These are phyloP conservation scores for Crypturellus tataupa DNA, from an alignment of 2,797 vertebrate species.

Conservation along the genomic window DNA sequence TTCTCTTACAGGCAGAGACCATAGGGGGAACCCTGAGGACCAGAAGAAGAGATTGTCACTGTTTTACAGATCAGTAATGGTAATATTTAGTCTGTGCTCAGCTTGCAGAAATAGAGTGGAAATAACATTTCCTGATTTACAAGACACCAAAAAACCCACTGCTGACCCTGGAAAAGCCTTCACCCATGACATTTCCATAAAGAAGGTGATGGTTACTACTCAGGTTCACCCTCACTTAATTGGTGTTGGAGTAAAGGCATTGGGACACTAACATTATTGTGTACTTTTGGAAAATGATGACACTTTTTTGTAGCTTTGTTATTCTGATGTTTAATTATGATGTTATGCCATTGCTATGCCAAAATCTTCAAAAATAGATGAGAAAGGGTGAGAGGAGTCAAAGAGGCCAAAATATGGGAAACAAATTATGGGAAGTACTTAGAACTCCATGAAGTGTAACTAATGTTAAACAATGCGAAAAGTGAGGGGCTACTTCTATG, in stretches of 20 bases:
- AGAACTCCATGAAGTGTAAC: background rate
- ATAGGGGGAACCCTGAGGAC: background rate
- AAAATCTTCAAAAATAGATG: background rate
- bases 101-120: background rate
- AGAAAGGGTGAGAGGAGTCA: background rate
- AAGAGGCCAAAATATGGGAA: background rate
- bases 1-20: background rate
- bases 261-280: rapidly evolving
- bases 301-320: background rate
- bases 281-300: background rate
- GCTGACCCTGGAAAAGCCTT: background rate
- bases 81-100: background rate
- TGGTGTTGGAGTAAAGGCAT: background rate
- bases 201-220: background rate
- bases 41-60: background rate
- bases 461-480: background rate
- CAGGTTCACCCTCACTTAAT: background rate
- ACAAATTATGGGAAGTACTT: background rate
- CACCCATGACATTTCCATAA: background rate
- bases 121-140: background rate
- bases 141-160: background rate
- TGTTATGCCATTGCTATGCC: background rate
- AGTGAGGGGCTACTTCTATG: background rate
- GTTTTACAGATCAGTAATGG: background rate
- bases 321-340: background rate